Base-by-base conservation (phyloP, 30 jellyfish, hydroid and myxozoan species). In the Aurelia coerulea region DNA sequence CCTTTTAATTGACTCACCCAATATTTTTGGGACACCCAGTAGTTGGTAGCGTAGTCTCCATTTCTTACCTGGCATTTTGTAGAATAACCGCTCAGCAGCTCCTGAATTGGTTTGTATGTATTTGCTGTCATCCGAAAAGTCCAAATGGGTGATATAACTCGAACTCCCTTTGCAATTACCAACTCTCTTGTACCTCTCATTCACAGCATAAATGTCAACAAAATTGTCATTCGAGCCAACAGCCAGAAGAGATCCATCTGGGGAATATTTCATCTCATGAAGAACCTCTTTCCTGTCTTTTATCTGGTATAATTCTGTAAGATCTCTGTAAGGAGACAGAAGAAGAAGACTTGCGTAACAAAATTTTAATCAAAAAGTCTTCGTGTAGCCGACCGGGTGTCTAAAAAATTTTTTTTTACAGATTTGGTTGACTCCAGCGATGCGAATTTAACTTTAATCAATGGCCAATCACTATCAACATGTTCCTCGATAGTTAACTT, bases 151-250 rank as follows among this genome's bases (percentile, higher is more conserved):
- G 70, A 94, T 94, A 87, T 86, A 88, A 83, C 98, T 94, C 9
- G 98, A 88, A 39, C 95, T 94, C 10, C 98, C 98, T 73, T 94
- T 94, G 85, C 98, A 94, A 68, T 85, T 97, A 29, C 98, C 98
- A 78, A 94, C 96, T 5, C 98, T 80, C 53, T 94, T 94, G 94
- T 94, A 94, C 42, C 90, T 86, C 59, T 94, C 98, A 63, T 74
- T 90, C 19, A 94, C 97, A 63, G 98, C 90, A 66, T 94, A 94
- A 69, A 94, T 88, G 68, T 94, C 98, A 33, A 94, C 97, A 51
- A 88, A 94, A 54, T 89, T 94, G 60, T 94, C 98, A 73, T 94
- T 94, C 10, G 97, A 80, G 37, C 98, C 98, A 37, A 94, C 97
- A 42, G 98, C 98, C 8, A 94, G 87, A 2, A 87, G 88, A 50